Evolutionary conservation across 2,113 vertebrate species (phyloP).

Genomic region (Hirundichthys speculiger): DNA sequence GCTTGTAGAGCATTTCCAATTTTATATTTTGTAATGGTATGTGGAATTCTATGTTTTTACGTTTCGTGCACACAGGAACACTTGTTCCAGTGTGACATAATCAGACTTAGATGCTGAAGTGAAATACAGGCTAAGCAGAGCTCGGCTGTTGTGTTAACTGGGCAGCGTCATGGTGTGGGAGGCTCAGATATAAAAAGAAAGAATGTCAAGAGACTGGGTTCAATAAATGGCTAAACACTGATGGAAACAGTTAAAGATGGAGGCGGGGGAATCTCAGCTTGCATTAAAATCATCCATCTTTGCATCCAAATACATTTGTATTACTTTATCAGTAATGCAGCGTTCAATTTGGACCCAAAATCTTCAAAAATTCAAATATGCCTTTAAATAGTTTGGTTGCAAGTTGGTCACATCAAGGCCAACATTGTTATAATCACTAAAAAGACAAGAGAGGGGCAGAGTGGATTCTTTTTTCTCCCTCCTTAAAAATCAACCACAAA

Average conservation of each 20-base stretch:
- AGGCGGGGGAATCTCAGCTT: background rate
- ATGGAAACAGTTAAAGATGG: slow-evolving; percentile 1
- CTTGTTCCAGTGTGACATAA: background rate
- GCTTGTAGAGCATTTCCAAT: background rate
- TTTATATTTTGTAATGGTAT: slow-evolving; percentile 9
- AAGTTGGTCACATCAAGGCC: no score
- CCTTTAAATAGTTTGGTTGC: no score
- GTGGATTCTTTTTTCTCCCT: no score
- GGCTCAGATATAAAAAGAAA: background rate
- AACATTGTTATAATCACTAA: no score
- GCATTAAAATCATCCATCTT: background rate
- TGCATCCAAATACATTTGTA: background rate
- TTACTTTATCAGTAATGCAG: background rate
- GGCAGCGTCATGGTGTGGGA: slow-evolving; percentile 5
- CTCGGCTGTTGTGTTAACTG: background rate
- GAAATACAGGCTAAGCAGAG: slow-evolving; percentile 1
- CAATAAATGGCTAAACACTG: slow-evolving; percentile 3
- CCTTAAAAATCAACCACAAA: no score
- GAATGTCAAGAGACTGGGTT: background rate
- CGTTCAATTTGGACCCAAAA: no score
- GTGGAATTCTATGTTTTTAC: slow-evolving; percentile 10
- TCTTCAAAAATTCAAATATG: no score
- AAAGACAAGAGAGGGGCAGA: no score
- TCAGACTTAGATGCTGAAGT: background rate
- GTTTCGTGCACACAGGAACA: background rate